Conservation (phyloP, 2,888 invertebrate genomes). For the Leucophenga montana region DNA sequence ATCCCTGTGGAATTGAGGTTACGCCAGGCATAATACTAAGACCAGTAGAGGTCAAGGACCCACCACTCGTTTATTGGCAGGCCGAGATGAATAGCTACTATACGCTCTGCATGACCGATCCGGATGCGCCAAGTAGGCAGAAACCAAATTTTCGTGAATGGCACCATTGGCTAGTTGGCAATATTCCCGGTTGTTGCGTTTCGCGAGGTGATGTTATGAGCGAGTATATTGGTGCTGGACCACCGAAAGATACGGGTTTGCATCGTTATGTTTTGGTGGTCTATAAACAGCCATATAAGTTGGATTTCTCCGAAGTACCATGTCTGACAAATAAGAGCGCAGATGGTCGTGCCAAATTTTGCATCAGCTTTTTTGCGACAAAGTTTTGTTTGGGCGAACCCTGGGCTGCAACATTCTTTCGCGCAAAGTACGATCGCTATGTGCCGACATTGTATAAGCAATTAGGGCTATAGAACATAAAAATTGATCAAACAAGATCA, state of each 20-base stretch:
- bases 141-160: constrained; percentile 39
- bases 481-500: no score
- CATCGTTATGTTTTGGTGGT: constrained; percentile 51
- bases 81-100: constrained; percentile 38
- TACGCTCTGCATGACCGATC: constrained; percentile 50
- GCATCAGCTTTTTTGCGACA: constrained; percentile 46
- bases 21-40: constrained; percentile 25
- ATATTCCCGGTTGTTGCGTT: constrained; percentile 49
- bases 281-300: constrained; percentile 45
- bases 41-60: constrained; percentile 15
- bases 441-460: constrained; percentile 8
- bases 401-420: constrained; percentile 49
- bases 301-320: constrained; percentile 50
- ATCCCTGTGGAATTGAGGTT: constrained; percentile 39
- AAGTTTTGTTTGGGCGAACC: constrained; percentile 57
- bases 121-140: constrained; percentile 42
- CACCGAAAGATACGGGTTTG: constrained; percentile 23
- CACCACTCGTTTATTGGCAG: constrained; percentile 46
- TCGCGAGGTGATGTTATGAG: constrained; percentile 42
- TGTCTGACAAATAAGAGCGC: constrained; percentile 22
- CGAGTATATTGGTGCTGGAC: constrained; percentile 43
- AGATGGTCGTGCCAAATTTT: constrained; percentile 37
- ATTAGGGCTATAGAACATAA: no score
- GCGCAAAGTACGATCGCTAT: constrained; percentile 34
- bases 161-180: constrained; percentile 57